Percentiles rank a stretch among this genome's conserved stretches.
Conservation (phyloP, 64 coral and sea anemone genomes). For the Hydrozoanthus tunicans region DNA sequence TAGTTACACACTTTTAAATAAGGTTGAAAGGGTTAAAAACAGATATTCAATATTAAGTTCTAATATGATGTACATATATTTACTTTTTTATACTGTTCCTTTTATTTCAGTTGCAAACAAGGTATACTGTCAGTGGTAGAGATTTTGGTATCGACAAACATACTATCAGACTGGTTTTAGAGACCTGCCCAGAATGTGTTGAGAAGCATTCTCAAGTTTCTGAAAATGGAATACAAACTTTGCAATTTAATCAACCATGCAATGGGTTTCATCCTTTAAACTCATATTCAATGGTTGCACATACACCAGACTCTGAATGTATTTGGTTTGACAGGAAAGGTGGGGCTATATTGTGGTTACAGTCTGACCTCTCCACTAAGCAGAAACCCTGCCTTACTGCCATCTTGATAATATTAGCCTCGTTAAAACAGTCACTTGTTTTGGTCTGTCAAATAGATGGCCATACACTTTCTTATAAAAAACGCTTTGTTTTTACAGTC, state of each 20-base stretch:
- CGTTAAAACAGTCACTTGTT: too few species aligned
- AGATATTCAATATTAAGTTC: too few species aligned
- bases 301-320: constrained; percentile 79
- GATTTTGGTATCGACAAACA: constrained; percentile 87
- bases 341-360: neutral
- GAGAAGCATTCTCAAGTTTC: constrained; percentile 31
- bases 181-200: constrained; percentile 77
- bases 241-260: neutral
- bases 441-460: too few species aligned
- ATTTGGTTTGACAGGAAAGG: constrained; percentile 94
- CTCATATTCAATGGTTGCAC: constrained; percentile 82
- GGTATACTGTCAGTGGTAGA: constrained; percentile 67
- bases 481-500: too few species aligned
- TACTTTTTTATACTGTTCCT: too few species aligned
- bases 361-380: too few species aligned
- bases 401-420: too few species aligned
- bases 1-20: too few species aligned
- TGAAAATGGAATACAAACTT: constrained; percentile 44
- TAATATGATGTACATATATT: too few species aligned
- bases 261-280: constrained; percentile 41
- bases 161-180: constrained; percentile 65
- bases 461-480: too few species aligned
- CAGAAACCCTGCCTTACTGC: too few species aligned
- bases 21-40: too few species aligned
- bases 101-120: constrained; percentile 67